Base-by-base conservation (phyloP, 2,888 invertebrate genomes). In the Lomographa bimaculata region DNA sequence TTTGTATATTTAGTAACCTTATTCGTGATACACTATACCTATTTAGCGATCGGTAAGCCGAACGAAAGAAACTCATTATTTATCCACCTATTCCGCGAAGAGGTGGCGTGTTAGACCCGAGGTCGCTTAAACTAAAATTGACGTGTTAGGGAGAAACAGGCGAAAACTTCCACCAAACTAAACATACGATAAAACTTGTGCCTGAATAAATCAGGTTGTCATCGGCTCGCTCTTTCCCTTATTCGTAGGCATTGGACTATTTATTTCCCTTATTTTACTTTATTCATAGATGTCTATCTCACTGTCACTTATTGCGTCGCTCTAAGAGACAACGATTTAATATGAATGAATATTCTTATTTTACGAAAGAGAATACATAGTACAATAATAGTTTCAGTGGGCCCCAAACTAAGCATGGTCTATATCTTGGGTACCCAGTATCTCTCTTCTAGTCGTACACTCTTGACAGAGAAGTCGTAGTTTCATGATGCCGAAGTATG, bases 61-160 rank as follows among this genome's bases (percentile, higher is more conserved):
- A 10, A 25, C 16, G 19, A 25, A 46, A 53, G 40, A 41, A 50
- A 53, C 36, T 40, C 46, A 41, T 46, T 51, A 53, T 57, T 50
- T 54, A 50, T 53, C 46, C 39, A 49, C 27, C 42, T 38, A 47
- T 46, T 47, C 35, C 25, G 40, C 41, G 44, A 48, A 42, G 38
- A 28, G 38, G 46, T 57, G 40, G 51, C 53, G 53, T 53, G 54
- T 50, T 58, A 46, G 33, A 37, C 21, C 45, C 28, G 37, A 52
- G 30, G 42, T 50, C 48, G 40, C 30, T 35, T 44, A 55, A 57
- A 59, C 50, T 53, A 50, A 50, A 57, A 58, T 53, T 57, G 57
- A 59, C 54, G 46, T 46, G 40, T 27, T 36, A 46, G 47, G 45
- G 45, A 44, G 37, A 55, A 49, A 35, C 40, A 47, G 17, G 24